These are phyloP conservation scores for Tarsius wallacei DNA, from an alignment of 2,797 vertebrate genomes.

Conservation along the genomic window DNA sequence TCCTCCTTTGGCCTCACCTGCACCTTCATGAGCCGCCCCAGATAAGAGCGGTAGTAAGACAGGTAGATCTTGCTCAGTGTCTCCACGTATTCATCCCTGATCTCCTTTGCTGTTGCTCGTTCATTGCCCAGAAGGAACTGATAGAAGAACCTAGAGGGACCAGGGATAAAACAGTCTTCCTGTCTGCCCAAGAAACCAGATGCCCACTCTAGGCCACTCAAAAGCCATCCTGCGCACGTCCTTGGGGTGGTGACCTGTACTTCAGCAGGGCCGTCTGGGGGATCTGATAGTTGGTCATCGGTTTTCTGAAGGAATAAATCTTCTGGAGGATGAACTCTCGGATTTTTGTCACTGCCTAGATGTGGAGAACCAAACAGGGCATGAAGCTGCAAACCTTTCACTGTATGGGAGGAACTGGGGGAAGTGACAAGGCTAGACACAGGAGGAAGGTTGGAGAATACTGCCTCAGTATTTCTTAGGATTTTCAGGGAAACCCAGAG, in stretches of 20 bases:
- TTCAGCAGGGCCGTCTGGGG: conserved; percentile 97
- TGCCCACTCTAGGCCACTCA: neutral
- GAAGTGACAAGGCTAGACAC: accelerated
- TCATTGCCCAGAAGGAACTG: conserved; percentile 97
- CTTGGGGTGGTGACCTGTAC: conserved; percentile 91
- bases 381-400: neutral
- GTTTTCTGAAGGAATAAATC: conserved; percentile 97
- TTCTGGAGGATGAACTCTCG: conserved; percentile 97
- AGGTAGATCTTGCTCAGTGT: conserved; percentile 97
- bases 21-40: conserved; percentile 95
- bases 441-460: neutral
- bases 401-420: accelerated
- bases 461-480: neutral
- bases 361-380: neutral
- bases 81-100: conserved; percentile 96
- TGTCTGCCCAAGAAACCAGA: neutral
- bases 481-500: neutral
- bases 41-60: conserved; percentile 98
- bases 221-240: neutral
- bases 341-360: conserved; percentile 96
- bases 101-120: conserved; percentile 95
- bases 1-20: conserved; percentile 91
- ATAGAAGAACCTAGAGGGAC: conserved; percentile 94
- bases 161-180: neutral
- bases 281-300: conserved; percentile 99